Evolutionary conservation across 1,140 invertebrate species (phyloP).

Genomic region (Megalopta genalis): DNA sequence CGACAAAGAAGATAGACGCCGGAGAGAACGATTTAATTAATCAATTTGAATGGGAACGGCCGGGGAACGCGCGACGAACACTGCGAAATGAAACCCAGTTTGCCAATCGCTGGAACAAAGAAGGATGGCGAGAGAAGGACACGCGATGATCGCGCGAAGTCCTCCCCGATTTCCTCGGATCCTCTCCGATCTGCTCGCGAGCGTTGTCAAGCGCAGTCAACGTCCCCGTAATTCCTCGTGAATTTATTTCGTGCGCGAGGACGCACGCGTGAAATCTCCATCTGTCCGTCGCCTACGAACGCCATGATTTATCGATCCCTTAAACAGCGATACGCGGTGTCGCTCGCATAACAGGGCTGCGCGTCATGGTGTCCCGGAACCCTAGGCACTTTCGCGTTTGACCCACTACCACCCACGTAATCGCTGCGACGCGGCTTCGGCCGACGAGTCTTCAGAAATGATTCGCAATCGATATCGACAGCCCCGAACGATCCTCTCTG

Average conservation of each 20-base stretch:
- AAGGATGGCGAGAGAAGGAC: neutral
- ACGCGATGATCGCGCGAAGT: neutral
- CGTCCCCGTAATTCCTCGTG: constrained; percentile 23
- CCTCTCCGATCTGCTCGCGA: neutral
- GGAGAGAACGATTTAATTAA: constrained; percentile 5
- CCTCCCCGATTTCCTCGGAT: no score
- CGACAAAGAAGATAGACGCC: neutral
- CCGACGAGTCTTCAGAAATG: no score
- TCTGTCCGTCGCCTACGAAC: constrained; percentile 11
- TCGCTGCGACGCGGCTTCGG: no score
- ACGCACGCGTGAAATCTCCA: constrained; percentile 39
- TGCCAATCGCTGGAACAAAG: neutral
- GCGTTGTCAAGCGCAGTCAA: neutral
- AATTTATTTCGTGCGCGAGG: constrained; percentile 47
- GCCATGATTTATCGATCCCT: constrained; percentile 45
- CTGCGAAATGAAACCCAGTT: neutral
- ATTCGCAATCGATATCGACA: no score
- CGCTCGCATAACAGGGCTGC: neutral
- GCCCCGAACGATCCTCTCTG: no score
- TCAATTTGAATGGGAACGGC: neutral
- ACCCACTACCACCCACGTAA: no score
- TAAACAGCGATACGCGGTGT: constrained; percentile 38
- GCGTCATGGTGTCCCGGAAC: no score
- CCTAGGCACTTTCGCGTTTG: no score
- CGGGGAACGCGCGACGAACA: neutral